Conservation (phyloP, 2,797 vertebrate species). For the Melanotaenia nigrans region DNA sequence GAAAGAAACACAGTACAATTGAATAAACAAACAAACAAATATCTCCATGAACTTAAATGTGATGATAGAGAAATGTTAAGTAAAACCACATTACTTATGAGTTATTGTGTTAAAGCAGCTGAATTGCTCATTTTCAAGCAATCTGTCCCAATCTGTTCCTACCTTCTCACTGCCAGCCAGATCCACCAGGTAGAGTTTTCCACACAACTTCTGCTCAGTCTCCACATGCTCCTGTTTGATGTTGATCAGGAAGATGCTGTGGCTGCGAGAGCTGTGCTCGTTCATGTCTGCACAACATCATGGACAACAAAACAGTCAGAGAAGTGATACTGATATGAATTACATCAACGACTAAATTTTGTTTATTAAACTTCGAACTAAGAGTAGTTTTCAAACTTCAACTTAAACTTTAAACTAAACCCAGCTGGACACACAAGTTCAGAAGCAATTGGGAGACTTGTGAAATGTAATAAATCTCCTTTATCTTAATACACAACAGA, state of each 20-base stretch:
- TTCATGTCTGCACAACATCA: slow-evolving; percentile 87
- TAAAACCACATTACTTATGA: not conserved
- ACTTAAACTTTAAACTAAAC: not conserved
- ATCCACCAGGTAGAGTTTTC: slow-evolving; percentile 95
- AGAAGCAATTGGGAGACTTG: not conserved
- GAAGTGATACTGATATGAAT: not conserved
- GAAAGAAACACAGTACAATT: not conserved
- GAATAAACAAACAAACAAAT: not conserved
- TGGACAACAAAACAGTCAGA: not conserved
- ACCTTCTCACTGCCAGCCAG: slow-evolving; percentile 97
- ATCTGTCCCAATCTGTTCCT: not conserved
- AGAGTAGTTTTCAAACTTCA: not conserved
- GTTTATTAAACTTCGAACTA: not conserved
- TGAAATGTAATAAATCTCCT: not conserved
- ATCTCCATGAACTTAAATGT: not conserved
- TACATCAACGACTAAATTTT: not conserved
- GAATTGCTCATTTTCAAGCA: not conserved
- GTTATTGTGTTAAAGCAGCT: not conserved
- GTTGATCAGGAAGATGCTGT: slow-evolving; percentile 98
- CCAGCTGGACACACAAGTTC: not conserved
- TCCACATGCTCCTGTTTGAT: slow-evolving; percentile 98
- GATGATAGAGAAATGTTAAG: not conserved
- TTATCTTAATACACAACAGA: not conserved
- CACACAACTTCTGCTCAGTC: slow-evolving; percentile 94
- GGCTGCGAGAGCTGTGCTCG: slow-evolving; percentile 98